Percentiles rank a stretch among this genome's conserved stretches.
Conservation (phyloP, 2,797 vertebrate species). For the Coccyzus lansbergi region DNA sequence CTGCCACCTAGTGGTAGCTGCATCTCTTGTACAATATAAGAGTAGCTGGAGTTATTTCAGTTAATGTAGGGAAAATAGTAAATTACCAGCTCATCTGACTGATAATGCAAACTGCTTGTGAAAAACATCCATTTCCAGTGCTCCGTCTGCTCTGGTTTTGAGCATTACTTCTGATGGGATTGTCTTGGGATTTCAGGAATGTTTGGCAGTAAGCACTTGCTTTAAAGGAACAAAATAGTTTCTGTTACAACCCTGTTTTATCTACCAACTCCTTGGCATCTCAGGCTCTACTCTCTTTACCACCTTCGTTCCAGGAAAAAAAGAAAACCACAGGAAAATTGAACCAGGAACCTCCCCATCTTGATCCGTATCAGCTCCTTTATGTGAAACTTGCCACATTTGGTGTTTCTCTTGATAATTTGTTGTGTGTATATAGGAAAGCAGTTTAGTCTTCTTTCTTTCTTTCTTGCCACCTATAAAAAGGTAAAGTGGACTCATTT, state of each 20-base stretch:
- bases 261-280: not conserved
- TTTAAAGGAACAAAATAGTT: not conserved
- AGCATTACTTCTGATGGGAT: not conserved
- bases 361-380: not conserved
- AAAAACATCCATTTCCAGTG: not conserved
- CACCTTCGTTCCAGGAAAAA: not conserved
- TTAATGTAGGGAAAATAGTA: not conserved
- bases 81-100: not conserved
- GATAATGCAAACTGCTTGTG: not conserved
- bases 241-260: not conserved
- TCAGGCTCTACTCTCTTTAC: not conserved
- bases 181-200: not conserved
- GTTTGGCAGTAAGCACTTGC: not conserved
- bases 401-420: not conserved
- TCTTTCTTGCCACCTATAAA: not conserved
- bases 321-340: not conserved
- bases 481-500: not conserved
- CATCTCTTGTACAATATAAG: not conserved
- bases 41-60: slow-evolving; percentile 1
- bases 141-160: not conserved
- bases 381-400: not conserved
- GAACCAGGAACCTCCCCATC: not conserved
- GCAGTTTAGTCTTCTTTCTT: not conserved
- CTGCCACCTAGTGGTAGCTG: slow-evolving; percentile 67
- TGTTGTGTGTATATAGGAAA: not conserved